Percentiles rank a stretch among this genome's conserved stretches.
phyloP scores from a whole-genome alignment of 23 tunicate species.

The Pegea sp. region DNA sequence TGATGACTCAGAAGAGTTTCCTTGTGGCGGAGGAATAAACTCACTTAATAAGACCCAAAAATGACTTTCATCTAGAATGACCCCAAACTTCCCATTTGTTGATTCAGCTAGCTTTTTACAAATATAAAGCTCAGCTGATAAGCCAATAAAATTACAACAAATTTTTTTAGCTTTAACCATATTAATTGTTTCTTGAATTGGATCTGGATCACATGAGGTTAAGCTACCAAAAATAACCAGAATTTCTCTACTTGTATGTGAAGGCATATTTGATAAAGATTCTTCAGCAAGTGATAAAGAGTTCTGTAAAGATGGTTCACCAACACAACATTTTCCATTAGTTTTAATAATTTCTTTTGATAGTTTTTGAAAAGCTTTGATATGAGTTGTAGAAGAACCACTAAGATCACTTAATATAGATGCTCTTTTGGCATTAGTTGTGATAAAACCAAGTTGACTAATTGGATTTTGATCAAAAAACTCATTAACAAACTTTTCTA shows the following conservation, averaged over 20 bases:
- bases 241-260: constrained; percentile 60
- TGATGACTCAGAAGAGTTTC: constrained; percentile 38
- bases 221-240: constrained; percentile 53
- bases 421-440: constrained; percentile 42
- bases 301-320: constrained; percentile 86
- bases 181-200: constrained; percentile 31
- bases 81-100: constrained; percentile 64
- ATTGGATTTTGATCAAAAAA: constrained; percentile 92
- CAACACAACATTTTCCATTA: constrained; percentile 37
- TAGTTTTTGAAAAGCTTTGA: constrained; percentile 16
- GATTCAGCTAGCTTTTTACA: constrained; percentile 34
- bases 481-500: constrained; percentile 40
- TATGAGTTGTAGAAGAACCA: constrained; percentile 46
- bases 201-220: constrained; percentile 64
- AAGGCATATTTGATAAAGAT: constrained; percentile 57
- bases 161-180: constrained; percentile 43
- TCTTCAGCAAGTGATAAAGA: constrained; percentile 49
- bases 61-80: constrained; percentile 45
- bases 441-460: constrained; percentile 52
- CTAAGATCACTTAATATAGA: constrained; percentile 48
- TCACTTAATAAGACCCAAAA: constrained; percentile 56
- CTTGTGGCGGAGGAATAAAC: constrained; percentile 57
- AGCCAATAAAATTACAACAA: constrained; percentile 73
- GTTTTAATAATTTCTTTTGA: constrained; percentile 24
- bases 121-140: constrained; percentile 92